These are phyloP conservation scores for Drosophila siamana DNA, from an alignment of 2,888 invertebrate species.

Conservation along the genomic window DNA sequence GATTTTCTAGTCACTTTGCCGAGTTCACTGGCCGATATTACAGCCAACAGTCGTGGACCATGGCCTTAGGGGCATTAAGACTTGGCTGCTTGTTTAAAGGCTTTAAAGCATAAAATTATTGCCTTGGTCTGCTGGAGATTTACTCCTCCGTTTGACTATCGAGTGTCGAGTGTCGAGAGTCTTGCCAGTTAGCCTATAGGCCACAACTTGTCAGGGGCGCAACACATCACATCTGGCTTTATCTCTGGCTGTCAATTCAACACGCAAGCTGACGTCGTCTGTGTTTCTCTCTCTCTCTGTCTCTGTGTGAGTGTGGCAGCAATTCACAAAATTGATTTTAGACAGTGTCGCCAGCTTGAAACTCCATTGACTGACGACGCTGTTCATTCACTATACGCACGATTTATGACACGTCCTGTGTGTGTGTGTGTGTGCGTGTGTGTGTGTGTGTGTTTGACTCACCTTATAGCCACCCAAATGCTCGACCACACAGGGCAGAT, in stretches of 20 bases:
- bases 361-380: constrained; percentile 41
- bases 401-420: constrained; percentile 56
- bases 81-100: not conserved
- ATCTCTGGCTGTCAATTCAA: constrained; percentile 46
- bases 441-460: constrained; percentile 66
- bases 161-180: not conserved
- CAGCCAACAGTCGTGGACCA: too few species aligned
- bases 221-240: constrained; percentile 41
- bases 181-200: constrained; percentile 12
- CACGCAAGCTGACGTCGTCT: not conserved
- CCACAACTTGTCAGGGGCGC: constrained; percentile 50
- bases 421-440: too few species aligned
- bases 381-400: constrained; percentile 50
- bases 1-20: constrained; percentile 69
- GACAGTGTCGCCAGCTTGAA: constrained; percentile 63
- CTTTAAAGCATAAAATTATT: too few species aligned
- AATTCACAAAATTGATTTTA: constrained; percentile 76
- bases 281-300: not conserved
- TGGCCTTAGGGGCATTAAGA: not conserved
- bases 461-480: constrained; percentile 96
- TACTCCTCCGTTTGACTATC: not conserved
- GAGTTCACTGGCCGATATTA: constrained; percentile 4
- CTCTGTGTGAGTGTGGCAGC: constrained; percentile 23
- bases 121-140: not conserved
- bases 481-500: constrained; percentile 95